Conservation (phyloP, 1,140 invertebrate species). For the Laupala kohalensis region DNA sequence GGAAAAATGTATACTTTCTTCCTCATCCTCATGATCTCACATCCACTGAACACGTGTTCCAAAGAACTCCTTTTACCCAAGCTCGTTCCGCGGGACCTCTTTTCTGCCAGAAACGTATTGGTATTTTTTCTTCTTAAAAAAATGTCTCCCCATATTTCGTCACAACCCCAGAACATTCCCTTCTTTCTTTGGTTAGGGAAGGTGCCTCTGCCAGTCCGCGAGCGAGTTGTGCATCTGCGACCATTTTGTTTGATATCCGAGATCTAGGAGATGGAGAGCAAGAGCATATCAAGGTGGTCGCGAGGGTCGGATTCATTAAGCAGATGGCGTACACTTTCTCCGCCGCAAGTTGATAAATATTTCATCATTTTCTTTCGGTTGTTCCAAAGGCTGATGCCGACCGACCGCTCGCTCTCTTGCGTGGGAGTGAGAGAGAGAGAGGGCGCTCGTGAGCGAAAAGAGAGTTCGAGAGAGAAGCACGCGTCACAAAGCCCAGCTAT, state of each 20-base stretch:
- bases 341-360: neutral
- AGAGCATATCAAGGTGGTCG: neutral
- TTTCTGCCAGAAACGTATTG: neutral
- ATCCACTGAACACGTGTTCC: no score
- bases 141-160: neutral
- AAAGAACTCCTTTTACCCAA: no score
- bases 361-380: neutral
- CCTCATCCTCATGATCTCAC: no score
- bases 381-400: neutral
- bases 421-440: neutral
- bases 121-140: neutral
- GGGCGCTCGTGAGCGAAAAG: neutral
- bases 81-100: no score
- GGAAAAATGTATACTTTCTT: no score
- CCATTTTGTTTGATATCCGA: neutral
- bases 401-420: no score
- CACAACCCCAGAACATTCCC: neutral
- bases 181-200: no score
- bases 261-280: neutral
- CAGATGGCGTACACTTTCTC: neutral
- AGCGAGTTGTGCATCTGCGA: neutral
- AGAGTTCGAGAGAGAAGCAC: neutral
- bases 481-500: neutral
- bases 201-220: no score
- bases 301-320: neutral